Conservation (phyloP, 1,140 invertebrate species). For the Oryzaephilus surinamensis region DNA sequence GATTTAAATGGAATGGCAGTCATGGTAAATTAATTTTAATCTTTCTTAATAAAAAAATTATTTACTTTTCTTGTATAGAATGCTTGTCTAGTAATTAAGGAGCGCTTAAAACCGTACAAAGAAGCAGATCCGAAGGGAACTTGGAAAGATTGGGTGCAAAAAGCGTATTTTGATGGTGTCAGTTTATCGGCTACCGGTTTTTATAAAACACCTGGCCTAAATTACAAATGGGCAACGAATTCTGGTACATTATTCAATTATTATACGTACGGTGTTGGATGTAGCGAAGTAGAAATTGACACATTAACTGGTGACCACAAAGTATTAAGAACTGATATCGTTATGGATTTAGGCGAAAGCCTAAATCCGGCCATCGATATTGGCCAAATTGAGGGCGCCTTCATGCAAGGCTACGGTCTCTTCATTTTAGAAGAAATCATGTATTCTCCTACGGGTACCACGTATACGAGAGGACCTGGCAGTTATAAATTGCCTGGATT, state of each 20-base stretch:
- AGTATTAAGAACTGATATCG: conserved; percentile 80
- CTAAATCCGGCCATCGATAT: conserved; percentile 94
- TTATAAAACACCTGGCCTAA: conserved; percentile 69
- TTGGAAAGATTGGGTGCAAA: conserved; percentile 78
- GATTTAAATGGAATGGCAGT: conserved; percentile 95
- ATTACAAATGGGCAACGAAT: conserved; percentile 63
- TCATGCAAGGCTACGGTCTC: conserved; percentile 86
- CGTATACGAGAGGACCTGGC: conserved; percentile 77
- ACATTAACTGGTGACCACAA: conserved; percentile 81
- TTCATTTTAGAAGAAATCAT: conserved; percentile 85
- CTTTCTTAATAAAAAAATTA: background rate
- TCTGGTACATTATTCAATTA: conserved; percentile 66
- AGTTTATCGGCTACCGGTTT: conserved; percentile 80
- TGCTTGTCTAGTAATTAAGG: conserved; percentile 69
- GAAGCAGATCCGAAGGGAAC: conserved; percentile 64
- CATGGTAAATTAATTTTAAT: conserved; percentile 46
- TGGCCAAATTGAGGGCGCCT: conserved; percentile 90
- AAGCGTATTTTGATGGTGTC: conserved; percentile 71
- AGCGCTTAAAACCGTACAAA: conserved; percentile 67
- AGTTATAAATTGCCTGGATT: conserved; percentile 89
- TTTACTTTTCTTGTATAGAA: conserved; percentile 40
- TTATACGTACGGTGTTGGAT: conserved; percentile 68
- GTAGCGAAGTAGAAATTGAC: conserved; percentile 78
- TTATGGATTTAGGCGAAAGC: conserved; percentile 90
- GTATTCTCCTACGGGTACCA: conserved; percentile 68